These are phyloP conservation scores for Lordiphosa fenestrarum DNA, from an alignment of 2,888 invertebrate genomes.

Conservation along the genomic window DNA sequence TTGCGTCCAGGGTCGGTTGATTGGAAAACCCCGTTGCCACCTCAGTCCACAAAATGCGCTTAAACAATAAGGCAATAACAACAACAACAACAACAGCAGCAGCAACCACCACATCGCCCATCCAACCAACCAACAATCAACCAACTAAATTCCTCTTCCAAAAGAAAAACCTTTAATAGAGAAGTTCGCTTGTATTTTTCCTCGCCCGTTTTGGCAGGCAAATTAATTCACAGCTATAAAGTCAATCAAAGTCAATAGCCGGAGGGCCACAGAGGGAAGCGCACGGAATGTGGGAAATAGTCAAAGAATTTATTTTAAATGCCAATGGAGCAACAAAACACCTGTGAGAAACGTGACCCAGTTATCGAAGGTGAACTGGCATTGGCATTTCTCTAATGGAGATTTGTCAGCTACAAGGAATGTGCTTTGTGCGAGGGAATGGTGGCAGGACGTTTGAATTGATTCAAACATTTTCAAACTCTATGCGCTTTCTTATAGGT, in stretches of 20 bases:
- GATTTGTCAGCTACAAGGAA: conserved; percentile 6
- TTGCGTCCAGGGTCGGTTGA: conserved; percentile 36
- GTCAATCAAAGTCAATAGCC: conserved; percentile 30
- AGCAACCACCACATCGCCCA: conserved; percentile 21
- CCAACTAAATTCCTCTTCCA: conserved; percentile 9
- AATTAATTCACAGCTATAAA: conserved; percentile 27
- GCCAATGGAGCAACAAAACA: conserved; percentile 5
- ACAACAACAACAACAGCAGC: conserved; percentile 14
- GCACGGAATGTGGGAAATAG: neutral
- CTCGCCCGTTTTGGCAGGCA: conserved; percentile 11
- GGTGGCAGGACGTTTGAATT: no score
- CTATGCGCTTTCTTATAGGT: conserved; percentile 52
- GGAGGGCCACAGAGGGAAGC: neutral
- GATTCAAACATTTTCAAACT: no score
- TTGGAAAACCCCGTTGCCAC: conserved; percentile 32
- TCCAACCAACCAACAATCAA: conserved; percentile 26
- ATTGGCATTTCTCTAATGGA: conserved; percentile 10
- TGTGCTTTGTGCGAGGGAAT: neutral
- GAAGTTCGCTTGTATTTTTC: conserved; percentile 1
- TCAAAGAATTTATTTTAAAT: conserved; percentile 16
- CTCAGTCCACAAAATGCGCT: conserved; percentile 29
- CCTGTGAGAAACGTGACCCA: conserved; percentile 10
- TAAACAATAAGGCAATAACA: conserved; percentile 33
- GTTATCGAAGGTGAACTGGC: conserved; percentile 4
- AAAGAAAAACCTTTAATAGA: conserved; percentile 17